Conservation (phyloP, 1,140 invertebrate genomes). For the Drosophila oshimai region DNA sequence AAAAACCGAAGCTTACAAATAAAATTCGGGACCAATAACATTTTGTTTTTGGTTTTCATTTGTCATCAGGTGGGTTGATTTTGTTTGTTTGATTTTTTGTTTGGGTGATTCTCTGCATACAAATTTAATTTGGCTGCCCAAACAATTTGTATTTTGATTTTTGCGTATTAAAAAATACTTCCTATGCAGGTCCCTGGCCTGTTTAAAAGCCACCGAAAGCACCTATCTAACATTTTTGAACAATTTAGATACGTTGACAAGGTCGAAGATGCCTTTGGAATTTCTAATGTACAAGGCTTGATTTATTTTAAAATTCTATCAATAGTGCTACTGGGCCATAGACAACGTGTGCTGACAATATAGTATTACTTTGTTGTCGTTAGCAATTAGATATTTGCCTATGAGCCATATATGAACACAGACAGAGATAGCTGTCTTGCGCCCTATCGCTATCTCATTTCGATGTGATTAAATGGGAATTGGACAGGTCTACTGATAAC, state of each 20-base stretch:
- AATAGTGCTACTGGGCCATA: slow-evolving; percentile 4
- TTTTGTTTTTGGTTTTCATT: slow-evolving; percentile 35
- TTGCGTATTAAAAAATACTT: slow-evolving; percentile 20
- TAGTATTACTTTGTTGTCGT: slow-evolving; percentile 32
- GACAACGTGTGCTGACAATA: slow-evolving; percentile 18
- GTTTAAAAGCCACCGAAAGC: neutral
- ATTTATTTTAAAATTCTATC: slow-evolving; percentile 25
- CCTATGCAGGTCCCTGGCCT: slow-evolving; percentile 27
- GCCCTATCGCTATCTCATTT: slow-evolving; percentile 14
- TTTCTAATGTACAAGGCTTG: slow-evolving; percentile 11
- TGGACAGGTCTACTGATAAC: slow-evolving; percentile 20
- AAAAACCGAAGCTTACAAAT: neutral
- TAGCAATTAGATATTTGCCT: slow-evolving; percentile 15
- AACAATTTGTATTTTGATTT: slow-evolving; percentile 2
- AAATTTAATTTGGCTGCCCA: slow-evolving; percentile 19
- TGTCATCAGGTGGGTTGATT: slow-evolving; percentile 18
- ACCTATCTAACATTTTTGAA: slow-evolving; percentile 4
- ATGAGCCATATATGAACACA: slow-evolving; percentile 23
- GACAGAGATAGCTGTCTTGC: slow-evolving; percentile 8
- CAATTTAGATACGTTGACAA: slow-evolving; percentile 31
- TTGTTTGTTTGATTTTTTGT: slow-evolving; percentile 8
- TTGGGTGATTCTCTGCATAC: slow-evolving; percentile 24
- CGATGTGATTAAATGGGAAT: slow-evolving; percentile 1
- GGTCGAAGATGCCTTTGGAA: slow-evolving; percentile 35
- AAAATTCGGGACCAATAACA: slow-evolving; percentile 43